Evolutionary conservation across 2,797 vertebrate species (phyloP), one percentile per base, ranked within the genome.

Genomic region (Mormyrops boulengeri): DNA sequence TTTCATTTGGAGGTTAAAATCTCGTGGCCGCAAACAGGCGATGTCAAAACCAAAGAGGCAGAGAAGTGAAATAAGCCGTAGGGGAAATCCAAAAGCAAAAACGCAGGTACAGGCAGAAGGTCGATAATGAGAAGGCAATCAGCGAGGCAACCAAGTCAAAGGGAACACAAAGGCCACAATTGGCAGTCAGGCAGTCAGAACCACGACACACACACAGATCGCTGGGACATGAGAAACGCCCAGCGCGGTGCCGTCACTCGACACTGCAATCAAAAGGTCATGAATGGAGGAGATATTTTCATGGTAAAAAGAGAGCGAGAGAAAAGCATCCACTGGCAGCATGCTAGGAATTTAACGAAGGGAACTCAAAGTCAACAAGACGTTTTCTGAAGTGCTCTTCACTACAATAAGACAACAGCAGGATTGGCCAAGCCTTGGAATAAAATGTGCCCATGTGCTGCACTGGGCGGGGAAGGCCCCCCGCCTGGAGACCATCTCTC

Each of bases 241-340:
- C 62, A 34, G 26, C 34, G 57, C 7, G 6, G n/a, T 7, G 62
- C 66, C 30, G 66, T 17, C 66, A 17, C 66, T 38, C 30, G 12
- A 91, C 91, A 91, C 73, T 80, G 73, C 93, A 22, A 22, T 92
- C 93, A 93, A 91, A 91, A 90, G 91, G 14, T 57, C 11, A 87
- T 12, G n/a, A 12, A 44, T 30, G n/a, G 47, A 52, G 8, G 47
- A 52, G 82, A 52, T 9, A 85, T 49, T 85, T 85, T 26, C 47
- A 11, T 26, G 47, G n/a, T 89, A 87, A 91, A 93, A 85, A 77
- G 84, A 90, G 91, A 92, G 93, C 92, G 92, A 91, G 92, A 92
- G 93, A 91, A 90, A 92, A 92, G 88, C 92, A 90, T 73, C 19
- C 17, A 22, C 7, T 92, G 90, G 92, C 92, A 93, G 91, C 69